phyloP scores from a whole-genome alignment of 2,888 invertebrate genomes.

The Volucella inflata region DNA sequence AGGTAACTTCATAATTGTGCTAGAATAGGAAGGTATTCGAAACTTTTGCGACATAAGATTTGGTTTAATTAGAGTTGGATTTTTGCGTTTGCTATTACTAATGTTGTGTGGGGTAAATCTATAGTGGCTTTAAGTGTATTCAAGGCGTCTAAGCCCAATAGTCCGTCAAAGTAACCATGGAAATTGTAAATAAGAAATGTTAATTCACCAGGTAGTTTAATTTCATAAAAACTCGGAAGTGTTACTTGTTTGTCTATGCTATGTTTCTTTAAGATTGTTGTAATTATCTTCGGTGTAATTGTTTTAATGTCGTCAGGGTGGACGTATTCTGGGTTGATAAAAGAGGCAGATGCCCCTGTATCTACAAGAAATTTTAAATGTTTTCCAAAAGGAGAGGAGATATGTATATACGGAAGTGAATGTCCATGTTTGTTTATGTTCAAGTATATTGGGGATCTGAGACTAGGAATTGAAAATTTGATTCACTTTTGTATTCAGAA shows the following conservation, averaged over 20 bases:
- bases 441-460: neutral
- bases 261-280: constrained; percentile 8
- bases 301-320: constrained; percentile 23
- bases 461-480: constrained; percentile 23
- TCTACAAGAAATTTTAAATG: constrained; percentile 24
- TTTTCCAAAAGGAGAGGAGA: constrained; percentile 24
- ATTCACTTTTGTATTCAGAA: neutral
- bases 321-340: constrained; percentile 36
- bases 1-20: too few relatives aligned
- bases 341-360: constrained; percentile 23
- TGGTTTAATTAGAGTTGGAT: too few relatives aligned
- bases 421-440: constrained; percentile 23
- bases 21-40: too few relatives aligned
- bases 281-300: constrained; percentile 15
- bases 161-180: constrained; percentile 12
- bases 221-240: neutral
- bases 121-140: neutral
- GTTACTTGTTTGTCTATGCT: constrained; percentile 13
- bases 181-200: constrained; percentile 17
- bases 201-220: constrained; percentile 3
- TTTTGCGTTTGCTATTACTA: neutral
- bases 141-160: neutral
- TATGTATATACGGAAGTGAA: constrained; percentile 11
- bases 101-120: neutral
- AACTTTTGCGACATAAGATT: too few relatives aligned